Evolutionary conservation across 2,797 vertebrate species (phyloP), one percentile per base, ranked within the genome.

Genomic region (Poecile montanus): DNA sequence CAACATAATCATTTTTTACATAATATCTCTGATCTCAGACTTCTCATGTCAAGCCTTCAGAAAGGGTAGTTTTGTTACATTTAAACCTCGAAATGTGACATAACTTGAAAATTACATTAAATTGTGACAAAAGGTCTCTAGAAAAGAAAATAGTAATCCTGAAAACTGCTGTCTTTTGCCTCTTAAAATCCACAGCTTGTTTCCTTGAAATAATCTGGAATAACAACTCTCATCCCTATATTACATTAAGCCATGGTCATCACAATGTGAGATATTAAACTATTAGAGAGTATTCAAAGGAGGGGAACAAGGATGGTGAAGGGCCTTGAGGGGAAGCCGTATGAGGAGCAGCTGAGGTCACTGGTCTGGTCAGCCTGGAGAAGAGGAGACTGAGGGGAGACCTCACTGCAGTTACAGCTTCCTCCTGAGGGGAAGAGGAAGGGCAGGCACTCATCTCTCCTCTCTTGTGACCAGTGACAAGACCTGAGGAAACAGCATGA

Each of bases 241-340:
- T 56, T 58, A 29, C 8, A 26, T 54, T 51, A 42, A 82, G 8
- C 11, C 44, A 17, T 26, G 16, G 26, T 32, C 2, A 1, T 23
- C 23, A 53, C n/a, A 67, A 29, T 13, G 23, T 20, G 53, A 53
- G 53, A 53, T 38, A 76, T 5, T 13, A 18, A 60, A 5, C 27
- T 53, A 2, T 29, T n/a, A 44, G 5, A 42, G 14, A 58, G 4
- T 7, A 4, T n/a, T 15, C 38, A 53, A 68, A 67, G 12, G 15
- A 75, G n/a, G 4, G 10, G 27, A 27, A 0, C 0, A 0, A n/a
- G 32, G 11, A 13, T n/a, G 6, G 10, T 53, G 54, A 53, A 45
- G 53, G 9, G 10, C 8, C 16, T n/a, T 23, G 47, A 45, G 27
- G 32, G 3, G 15, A 67, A 60, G 62, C 18, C 0, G 0, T 51